These are phyloP conservation scores for Lagodon rhomboides DNA, from an alignment of 2,797 vertebrate genomes.

Conservation along the genomic window DNA sequence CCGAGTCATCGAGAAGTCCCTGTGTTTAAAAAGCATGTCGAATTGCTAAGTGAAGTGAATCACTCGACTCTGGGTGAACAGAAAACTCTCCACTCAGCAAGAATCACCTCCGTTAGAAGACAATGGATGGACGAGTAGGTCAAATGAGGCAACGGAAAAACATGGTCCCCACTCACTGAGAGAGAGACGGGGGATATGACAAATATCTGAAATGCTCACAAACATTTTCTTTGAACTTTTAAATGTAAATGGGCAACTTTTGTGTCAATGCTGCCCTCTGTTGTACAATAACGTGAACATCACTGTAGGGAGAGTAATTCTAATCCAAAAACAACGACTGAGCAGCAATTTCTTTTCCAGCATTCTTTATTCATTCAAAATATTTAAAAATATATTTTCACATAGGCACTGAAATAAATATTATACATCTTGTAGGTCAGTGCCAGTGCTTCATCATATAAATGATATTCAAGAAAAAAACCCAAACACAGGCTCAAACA, in stretches of 20 bases:
- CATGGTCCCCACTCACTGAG: background rate
- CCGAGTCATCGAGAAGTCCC: conserved; percentile 2
- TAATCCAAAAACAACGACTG: background rate
- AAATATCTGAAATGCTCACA: background rate
- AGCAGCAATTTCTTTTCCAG: conserved; percentile 18
- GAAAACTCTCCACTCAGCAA: background rate
- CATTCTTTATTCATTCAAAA: conserved; percentile 79
- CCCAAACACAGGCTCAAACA: conserved; percentile 40
- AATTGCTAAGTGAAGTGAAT: conserved; percentile 15
- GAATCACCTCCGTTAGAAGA: background rate
- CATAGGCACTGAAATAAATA: conserved; percentile 74
- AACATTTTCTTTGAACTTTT: background rate
- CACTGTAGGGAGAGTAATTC: background rate
- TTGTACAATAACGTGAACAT: conserved; percentile 11
- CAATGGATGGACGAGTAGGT: background rate
- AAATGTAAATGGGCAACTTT: background rate
- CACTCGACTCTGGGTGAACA: background rate
- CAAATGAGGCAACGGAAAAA: background rate
- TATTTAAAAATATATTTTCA: conserved; percentile 75
- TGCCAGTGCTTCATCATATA: conserved; percentile 36
- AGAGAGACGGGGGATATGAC: background rate
- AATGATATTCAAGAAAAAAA: conserved; percentile 43
- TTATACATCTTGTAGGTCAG: conserved; percentile 42
- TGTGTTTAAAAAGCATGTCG: conserved; percentile 20
- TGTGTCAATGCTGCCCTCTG: conserved; percentile 35